Evolutionary conservation across 1,140 invertebrate genomes (phyloP), one percentile per base, ranked within the genome.

Genomic region (Ephestia elutella): DNA sequence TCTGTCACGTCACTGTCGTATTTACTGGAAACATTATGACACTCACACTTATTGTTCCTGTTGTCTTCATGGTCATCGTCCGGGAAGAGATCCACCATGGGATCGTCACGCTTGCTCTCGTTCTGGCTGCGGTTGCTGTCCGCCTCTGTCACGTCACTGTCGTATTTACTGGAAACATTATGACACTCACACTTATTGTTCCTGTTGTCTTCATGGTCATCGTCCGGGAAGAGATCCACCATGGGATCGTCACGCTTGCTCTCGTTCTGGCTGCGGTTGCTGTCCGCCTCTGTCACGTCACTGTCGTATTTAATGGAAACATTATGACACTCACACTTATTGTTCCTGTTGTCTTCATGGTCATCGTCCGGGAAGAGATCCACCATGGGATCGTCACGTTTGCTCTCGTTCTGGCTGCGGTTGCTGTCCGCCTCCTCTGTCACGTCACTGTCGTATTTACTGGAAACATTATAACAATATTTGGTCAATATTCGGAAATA

Each of bases 311-410:
- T 92, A 57, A 90, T 90, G 73, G 2, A 69, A 70, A 5, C 55
- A 69, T 35, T n/a, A n/a, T n/a, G n/a, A n/a, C n/a, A n/a, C 81
- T 77, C 54, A 87, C 90, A 93, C 91, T 93, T 93, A 92, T 95
- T 95, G 74, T 94, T 95, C 87, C 95, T 92, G 70, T 84, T 92
- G 58, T 97, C 96, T 63, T 97, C 95, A 55, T 93, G 92, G 58
- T 97, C 95, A 74, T 97, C 96, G 80, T 97, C 96, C 0, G 95
- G 95, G 80, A 97, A 97, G 8, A 97, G 90, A 80, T 97, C 95
- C 19, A 96, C 94, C 53, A 96, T 95, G 1, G 95, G 95, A 89
- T 96, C 95, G 38, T 90, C 90, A 20, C 84, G 82, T 60, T 88
- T 89, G 68, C 79, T 90, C 83, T 78, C 82, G 57, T 73, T 76